Percentiles rank a stretch among this genome's conserved stretches.
These are phyloP conservation scores for Caenorhabditis sp. DNA, from an alignment of 2,888 invertebrate genomes.

Conservation along the genomic window DNA sequence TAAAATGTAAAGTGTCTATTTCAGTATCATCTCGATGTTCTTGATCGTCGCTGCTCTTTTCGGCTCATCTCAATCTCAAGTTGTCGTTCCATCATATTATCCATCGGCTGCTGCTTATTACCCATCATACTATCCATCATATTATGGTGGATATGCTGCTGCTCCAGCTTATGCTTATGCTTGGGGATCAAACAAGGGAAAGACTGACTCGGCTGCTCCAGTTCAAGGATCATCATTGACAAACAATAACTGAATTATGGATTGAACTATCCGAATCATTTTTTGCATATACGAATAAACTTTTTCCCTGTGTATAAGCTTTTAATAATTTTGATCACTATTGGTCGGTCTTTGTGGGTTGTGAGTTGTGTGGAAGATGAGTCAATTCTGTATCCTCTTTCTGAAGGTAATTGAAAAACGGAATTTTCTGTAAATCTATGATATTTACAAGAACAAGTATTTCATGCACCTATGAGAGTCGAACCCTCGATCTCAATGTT, in stretches of 20 bases:
- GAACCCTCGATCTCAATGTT: no score
- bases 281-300: background rate
- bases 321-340: no score
- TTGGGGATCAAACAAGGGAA: background rate
- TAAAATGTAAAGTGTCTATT: background rate
- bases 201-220: conserved; percentile 1
- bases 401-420: no score
- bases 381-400: no score
- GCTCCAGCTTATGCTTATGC: background rate
- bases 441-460: no score
- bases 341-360: no score
- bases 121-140: background rate
- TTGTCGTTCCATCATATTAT: background rate
- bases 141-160: conserved; percentile 1
- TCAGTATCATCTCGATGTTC: conserved; percentile 1
- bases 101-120: background rate
- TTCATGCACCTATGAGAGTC: no score
- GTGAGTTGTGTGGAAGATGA: no score
- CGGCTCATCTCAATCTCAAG: background rate
- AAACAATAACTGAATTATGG: background rate
- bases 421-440: no score
- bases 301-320: no score
- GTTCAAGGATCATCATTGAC: background rate
- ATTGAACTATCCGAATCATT: background rate
- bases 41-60: background rate